Percentiles rank a stretch among this genome's conserved stretches.
Evolutionary conservation across 2,888 invertebrate genomes (phyloP).

Genomic region (Penaeus monodon): DNA sequence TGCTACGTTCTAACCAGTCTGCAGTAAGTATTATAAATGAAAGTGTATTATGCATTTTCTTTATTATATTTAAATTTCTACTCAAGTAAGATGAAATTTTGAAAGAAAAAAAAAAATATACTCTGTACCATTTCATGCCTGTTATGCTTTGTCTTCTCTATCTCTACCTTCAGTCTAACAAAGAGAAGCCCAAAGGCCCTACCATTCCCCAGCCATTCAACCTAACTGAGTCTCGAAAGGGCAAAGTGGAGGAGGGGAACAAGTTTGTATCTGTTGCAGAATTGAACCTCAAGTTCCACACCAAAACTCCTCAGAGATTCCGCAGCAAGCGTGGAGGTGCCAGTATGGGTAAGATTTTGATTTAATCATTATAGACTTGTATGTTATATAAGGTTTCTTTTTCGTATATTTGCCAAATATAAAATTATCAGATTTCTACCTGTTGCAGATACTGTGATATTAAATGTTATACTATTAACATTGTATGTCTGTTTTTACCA

Average conservation of each 20-base stretch:
- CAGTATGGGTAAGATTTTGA: not conserved
- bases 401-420: no score
- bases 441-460: not conserved
- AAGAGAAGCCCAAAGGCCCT: constrained; percentile 34
- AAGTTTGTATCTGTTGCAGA: constrained; percentile 76
- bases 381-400: no score
- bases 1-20: constrained; percentile 35
- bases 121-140: no score
- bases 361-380: no score
- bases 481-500: no score
- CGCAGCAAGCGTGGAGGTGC: constrained; percentile 68
- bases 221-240: constrained; percentile 63
- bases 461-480: no score
- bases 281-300: constrained; percentile 74
- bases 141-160: not conserved
- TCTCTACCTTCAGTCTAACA: constrained; percentile 17
- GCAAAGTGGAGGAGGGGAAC: constrained; percentile 54
- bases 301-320: constrained; percentile 76
- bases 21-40: not conserved
- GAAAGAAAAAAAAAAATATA: no score
- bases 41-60: not conserved
- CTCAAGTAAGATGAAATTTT: no score
- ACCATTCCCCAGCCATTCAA: constrained; percentile 69
- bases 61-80: not conserved
- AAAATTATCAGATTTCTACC: not conserved